These are phyloP conservation scores for Junonia oenone DNA, from an alignment of 2,888 invertebrate species.

Conservation along the genomic window DNA sequence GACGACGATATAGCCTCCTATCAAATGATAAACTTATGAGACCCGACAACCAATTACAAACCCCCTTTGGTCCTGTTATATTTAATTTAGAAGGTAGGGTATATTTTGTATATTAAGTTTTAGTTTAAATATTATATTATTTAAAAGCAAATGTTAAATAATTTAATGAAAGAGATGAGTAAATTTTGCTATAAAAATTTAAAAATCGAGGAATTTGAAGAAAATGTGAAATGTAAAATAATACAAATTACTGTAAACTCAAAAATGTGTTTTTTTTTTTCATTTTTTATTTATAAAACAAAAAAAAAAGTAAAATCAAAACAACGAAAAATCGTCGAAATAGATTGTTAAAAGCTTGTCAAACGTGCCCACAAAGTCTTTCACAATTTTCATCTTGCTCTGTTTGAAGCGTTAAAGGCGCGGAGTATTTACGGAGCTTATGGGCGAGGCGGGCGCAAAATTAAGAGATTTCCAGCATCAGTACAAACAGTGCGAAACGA, in stretches of 20 bases:
- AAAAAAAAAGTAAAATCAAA: constrained; percentile 18
- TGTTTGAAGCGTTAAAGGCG: constrained; percentile 37
- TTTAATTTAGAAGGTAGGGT: neutral
- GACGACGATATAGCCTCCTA: constrained; percentile 37
- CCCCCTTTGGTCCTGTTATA: constrained; percentile 9
- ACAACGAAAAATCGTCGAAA: constrained; percentile 19
- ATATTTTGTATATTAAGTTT: no score
- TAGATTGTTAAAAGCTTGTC: constrained; percentile 27
- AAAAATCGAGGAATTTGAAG: no score
- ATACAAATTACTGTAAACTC: constrained; percentile 1
- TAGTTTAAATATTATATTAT: no score
- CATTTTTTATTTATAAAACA: constrained; percentile 4
- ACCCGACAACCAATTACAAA: constrained; percentile 30
- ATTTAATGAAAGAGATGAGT: no score
- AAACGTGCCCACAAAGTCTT: constrained; percentile 26
- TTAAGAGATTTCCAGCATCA: constrained; percentile 64
- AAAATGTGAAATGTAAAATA: neutral
- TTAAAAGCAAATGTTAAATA: no score
- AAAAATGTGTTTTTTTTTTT: neutral
- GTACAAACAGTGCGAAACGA: constrained; percentile 58
- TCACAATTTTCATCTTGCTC: constrained; percentile 29
- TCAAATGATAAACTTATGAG: constrained; percentile 40
- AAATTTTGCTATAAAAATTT: no score
- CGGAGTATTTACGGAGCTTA: constrained; percentile 52
- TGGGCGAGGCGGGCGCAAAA: constrained; percentile 53